Base-by-base conservation (phyloP, 1,140 invertebrate species). In the Hesperophylax magnus region DNA sequence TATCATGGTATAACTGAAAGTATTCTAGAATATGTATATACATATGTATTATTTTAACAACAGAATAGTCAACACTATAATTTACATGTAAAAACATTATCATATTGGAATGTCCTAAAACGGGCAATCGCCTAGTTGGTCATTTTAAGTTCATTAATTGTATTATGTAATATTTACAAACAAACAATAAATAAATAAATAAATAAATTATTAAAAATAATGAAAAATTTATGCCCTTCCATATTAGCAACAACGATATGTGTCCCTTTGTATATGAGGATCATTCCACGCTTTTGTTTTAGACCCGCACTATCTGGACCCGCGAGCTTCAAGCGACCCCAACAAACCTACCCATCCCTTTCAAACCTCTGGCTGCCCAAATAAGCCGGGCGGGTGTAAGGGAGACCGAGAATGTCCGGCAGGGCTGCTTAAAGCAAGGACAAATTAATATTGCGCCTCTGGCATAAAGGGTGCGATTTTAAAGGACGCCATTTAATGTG, bases 201-300 rank as follows among this genome's bases (percentile, higher is more conserved):
- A 31, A 31, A 9, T 39, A 8, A 39, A 39, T 1, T 8, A 47
- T 14, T 47, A 14, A 1, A 5, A 27, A 27, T 27, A 47, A 47
- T 47, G 14, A 76, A 2, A n/a, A 20, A 53, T 61, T 77, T 77
- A 77, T 58, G 58, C 52, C 34, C 77, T 69, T 69, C n/a, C 53
- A 20, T 27, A 2, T 56, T 69, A 11, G 17, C 31, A 67, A 2
- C 20, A 31, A 22, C 31, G 71, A 81, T 52, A 76, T 78, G 82
- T 83, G 79, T 78, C 54, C 82, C 82, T 79, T 80, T 83, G 82
- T 83, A 72, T 82, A 81, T 81, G 79, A 83, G 82, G 82, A 83
- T 83, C 80, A 83, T 83, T 83, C 82, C 78, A 58, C 24, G 78
- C 78, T 83, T 83, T 83, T 80, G 78, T 83, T 83, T 81, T 72